These are phyloP conservation scores for Drosophila tropicalis DNA, from an alignment of 1,140 invertebrate species.

Conservation along the genomic window DNA sequence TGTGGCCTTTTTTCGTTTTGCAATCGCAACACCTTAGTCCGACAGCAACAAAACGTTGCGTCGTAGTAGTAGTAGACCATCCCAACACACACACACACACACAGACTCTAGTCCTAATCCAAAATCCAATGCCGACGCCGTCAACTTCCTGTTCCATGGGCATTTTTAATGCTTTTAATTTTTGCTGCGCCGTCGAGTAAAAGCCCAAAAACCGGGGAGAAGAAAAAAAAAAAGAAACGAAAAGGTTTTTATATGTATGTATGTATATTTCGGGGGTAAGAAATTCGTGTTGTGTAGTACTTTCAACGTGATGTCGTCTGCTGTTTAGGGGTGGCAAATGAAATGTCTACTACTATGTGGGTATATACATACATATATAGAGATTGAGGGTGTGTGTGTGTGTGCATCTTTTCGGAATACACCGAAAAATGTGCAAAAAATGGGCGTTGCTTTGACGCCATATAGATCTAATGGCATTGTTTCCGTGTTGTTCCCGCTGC, in stretches of 20 bases:
- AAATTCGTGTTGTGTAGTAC: constrained; percentile 37
- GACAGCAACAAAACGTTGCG: constrained; percentile 1
- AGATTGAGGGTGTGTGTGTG: constrained; percentile 30
- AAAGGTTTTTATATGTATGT: constrained; percentile 3
- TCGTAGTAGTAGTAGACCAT: neutral
- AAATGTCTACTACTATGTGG: constrained; percentile 5
- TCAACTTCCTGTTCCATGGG: constrained; percentile 47
- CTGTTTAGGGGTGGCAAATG: constrained; percentile 69
- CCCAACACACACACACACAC: neutral
- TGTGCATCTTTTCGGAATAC: constrained; percentile 50
- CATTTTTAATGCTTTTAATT: constrained; percentile 81
- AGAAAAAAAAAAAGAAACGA: constrained; percentile 16
- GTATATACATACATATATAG: no score
- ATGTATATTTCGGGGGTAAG: constrained; percentile 57
- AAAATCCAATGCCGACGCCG: neutral
- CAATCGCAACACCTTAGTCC: constrained; percentile 65
- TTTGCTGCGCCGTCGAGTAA: constrained; percentile 64
- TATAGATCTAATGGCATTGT: constrained; percentile 80
- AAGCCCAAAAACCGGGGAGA: constrained; percentile 37
- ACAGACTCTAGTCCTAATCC: neutral
- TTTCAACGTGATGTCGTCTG: constrained; percentile 1
- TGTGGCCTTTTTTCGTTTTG: constrained; percentile 52
- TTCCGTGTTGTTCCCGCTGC: constrained; percentile 58
- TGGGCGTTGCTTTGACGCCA: constrained; percentile 71
- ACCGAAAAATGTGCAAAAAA: constrained; percentile 78